phyloP scores from a whole-genome alignment of 2,797 vertebrate genomes.

The Benthosema pterotum region DNA sequence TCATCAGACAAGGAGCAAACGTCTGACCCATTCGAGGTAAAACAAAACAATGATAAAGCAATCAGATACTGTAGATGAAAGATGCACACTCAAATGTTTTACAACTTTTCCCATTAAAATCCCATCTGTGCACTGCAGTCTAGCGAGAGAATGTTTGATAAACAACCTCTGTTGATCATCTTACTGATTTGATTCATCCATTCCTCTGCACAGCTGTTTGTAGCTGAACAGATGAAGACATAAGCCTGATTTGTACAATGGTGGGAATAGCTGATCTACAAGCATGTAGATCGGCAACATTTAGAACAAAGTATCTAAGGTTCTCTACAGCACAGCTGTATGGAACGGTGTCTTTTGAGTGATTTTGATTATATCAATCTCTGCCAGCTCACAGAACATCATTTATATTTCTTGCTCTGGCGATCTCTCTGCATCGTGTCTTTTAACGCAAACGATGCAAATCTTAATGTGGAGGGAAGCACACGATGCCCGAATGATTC shows the following conservation, averaged over 20 bases:
- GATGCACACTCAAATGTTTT: not conserved
- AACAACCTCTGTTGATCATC: not conserved
- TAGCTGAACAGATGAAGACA: not conserved
- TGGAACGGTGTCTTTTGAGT: conserved; percentile 14
- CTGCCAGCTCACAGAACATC: conserved; percentile 16
- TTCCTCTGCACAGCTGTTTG: not conserved
- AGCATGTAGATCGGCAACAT: no score
- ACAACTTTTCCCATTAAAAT: conserved; percentile 3
- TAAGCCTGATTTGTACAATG: not conserved
- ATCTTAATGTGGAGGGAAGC: no score
- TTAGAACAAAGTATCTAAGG: no score
- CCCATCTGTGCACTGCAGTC: not conserved
- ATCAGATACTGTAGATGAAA: not conserved
- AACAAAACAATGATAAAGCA: not conserved
- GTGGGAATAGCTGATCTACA: no score
- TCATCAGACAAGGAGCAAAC: conserved; percentile 1
- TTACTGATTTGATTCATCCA: not conserved
- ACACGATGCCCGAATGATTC: no score
- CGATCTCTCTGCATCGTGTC: conserved; percentile 13
- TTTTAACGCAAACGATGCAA: no score
- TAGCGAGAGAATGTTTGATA: not conserved
- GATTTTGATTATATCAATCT: conserved; percentile 33
- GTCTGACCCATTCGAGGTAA: not conserved
- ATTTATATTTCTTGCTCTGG: conserved; percentile 18
- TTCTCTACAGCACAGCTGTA: not conserved